Base-by-base conservation (phyloP, 2,113 vertebrate species). In the Paramisgurnus dabryanus region DNA sequence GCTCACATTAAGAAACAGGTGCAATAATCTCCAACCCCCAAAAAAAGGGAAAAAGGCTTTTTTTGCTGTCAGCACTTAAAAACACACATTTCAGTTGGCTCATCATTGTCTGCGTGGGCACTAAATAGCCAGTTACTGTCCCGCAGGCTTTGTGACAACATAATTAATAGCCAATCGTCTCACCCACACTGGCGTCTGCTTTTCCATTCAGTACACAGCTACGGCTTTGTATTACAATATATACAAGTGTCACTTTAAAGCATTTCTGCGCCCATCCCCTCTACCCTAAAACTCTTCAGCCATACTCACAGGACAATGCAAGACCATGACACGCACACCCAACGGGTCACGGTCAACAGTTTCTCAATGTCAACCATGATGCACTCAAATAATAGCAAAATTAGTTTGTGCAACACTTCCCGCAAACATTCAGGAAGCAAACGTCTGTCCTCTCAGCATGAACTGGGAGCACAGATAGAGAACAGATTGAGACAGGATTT, bases 171-270 rank as follows among this genome's bases (percentile, higher is more conserved):
- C 70, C 27, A 53, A 58, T 73, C 55, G 58, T 9, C 53, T 60
- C 70, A 41, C 70, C 53, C 70, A 60, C 40, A 73, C 57, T 45
- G 45, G 58, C 49, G n/a, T 60, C n/a, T 2, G 70, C n/a, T 22
- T 73, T 60, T 45, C 55, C 72, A 63, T 75, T 75, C 72, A 49
- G 1, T 7, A 34, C 11, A 6, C 55, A 74, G 22, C 57, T 27
- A 47, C 72, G 7, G 57, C 49, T 71, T 71, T 71, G 53, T 58
- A 50, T 18, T 7, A 70, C 41, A 60, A 8, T 0, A 3, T 10
- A 27, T 57, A 61, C n/a, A n/a, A 71, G 67, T 47, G 72, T 61
- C 69, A 78, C 76, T 58, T 72, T 69, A 72, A 60, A 67, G 40
- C 43, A 12, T 45, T 72, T 17, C 22, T 11, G 11, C 6, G 17